Evolutionary conservation across 2,113 vertebrate species (phyloP).

Genomic region (Romanogobio albipinnatus): DNA sequence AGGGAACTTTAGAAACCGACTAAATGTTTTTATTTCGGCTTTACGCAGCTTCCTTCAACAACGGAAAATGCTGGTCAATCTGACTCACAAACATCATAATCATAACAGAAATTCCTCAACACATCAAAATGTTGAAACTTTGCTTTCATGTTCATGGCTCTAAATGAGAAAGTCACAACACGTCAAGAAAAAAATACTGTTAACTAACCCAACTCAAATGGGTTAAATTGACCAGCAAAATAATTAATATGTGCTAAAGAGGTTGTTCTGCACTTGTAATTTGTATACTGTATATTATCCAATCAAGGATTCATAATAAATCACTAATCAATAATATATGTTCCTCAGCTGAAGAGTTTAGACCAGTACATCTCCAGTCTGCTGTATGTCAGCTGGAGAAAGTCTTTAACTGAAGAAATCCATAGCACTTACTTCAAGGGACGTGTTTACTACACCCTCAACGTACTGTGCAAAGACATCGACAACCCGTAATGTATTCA

Average conservation of each 20-base stretch:
- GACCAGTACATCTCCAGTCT: conserved; percentile 91
- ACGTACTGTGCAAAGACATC: conserved; percentile 84
- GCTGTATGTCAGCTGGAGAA: conserved; percentile 93
- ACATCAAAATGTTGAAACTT: too few species aligned
- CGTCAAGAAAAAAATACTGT: too few species aligned
- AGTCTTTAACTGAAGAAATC: conserved; percentile 88
- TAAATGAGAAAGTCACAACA: too few species aligned
- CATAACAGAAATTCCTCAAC: background rate
- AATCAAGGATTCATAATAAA: background rate
- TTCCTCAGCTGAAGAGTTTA: conserved; percentile 88
- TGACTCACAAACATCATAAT: background rate
- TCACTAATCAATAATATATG: background rate
- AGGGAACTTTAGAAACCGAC: too few species aligned
- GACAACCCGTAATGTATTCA: conserved; percentile 88
- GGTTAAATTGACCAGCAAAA: background rate
- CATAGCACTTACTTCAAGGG: conserved; percentile 88
- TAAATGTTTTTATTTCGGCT: too few species aligned
- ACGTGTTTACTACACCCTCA: conserved; percentile 91
- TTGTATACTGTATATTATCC: background rate
- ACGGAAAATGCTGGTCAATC: too few species aligned
- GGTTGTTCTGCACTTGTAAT: background rate
- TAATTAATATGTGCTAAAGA: background rate
- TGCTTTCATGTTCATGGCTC: too few species aligned
- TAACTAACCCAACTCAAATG: background rate
- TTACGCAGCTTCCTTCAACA: too few species aligned